A percentile compares a stretch with the other conserved stretches of the same genome.
Evolutionary conservation across 2,797 vertebrate genomes (phyloP).

Genomic region (Enteromius paludinosus): DNA sequence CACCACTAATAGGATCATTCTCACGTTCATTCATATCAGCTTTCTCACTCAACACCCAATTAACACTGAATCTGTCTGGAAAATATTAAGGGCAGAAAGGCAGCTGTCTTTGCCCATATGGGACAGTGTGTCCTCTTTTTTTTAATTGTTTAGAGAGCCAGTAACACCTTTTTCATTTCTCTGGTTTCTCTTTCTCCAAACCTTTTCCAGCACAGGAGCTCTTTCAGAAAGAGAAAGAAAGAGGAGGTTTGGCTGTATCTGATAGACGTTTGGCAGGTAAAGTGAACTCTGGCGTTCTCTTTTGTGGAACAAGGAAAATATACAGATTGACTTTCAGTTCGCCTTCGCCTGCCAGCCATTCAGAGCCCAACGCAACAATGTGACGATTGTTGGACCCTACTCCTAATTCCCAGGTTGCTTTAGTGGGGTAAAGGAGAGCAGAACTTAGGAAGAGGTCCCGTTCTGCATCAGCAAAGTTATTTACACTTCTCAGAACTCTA

Average conservation of each 20-base stretch:
- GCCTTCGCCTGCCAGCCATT: constrained; percentile 39
- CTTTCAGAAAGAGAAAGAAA: constrained; percentile 75
- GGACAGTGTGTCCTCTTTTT: constrained; percentile 6
- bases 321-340: constrained; percentile 37
- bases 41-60: neutral
- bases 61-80: neutral
- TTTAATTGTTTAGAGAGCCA: neutral
- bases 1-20: neutral
- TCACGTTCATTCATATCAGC: neutral
- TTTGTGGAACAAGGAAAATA: constrained; percentile 27
- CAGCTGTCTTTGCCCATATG: neutral
- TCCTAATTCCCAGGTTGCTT: constrained; percentile 12
- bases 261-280: constrained; percentile 34
- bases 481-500: constrained; percentile 34
- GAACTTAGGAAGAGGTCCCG: constrained; percentile 7
- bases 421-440: constrained; percentile 7
- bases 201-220: constrained; percentile 63
- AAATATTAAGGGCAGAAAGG: neutral
- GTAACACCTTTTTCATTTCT: neutral
- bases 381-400: constrained; percentile 8
- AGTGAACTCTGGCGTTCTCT: constrained; percentile 30
- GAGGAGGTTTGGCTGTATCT: constrained; percentile 24
- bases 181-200: constrained; percentile 21
- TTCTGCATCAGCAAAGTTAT: constrained; percentile 22
- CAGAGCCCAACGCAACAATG: constrained; percentile 30